These are phyloP conservation scores for Gnatocerus cornutus DNA, from an alignment of 2,888 invertebrate species.

Conservation along the genomic window DNA sequence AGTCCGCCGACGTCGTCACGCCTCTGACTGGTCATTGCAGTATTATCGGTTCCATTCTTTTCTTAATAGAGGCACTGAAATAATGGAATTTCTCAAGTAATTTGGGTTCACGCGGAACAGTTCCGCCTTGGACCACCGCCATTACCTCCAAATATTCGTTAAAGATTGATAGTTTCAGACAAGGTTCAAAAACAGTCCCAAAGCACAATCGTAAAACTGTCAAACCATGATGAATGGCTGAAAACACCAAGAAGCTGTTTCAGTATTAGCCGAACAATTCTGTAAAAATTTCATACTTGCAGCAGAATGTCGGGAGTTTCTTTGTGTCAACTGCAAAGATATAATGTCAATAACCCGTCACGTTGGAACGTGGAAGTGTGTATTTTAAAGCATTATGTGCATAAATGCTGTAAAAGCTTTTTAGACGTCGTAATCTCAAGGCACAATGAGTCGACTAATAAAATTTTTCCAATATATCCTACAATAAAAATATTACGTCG, in stretches of 20 bases:
- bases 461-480: constrained; percentile 36
- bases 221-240: constrained; percentile 46
- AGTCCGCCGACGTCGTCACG: constrained; percentile 53
- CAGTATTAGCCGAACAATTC: constrained; percentile 29
- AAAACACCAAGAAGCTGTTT: constrained; percentile 28
- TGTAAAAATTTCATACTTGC: constrained; percentile 32
- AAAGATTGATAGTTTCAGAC: constrained; percentile 47
- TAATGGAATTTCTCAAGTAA: constrained; percentile 52
- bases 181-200: constrained; percentile 46
- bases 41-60: constrained; percentile 56
- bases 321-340: constrained; percentile 2
- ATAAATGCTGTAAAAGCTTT: constrained; percentile 30
- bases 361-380: constrained; percentile 16
- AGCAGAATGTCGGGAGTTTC: not conserved
- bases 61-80: constrained; percentile 53
- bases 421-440: constrained; percentile 34
- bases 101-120: constrained; percentile 51
- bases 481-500: constrained; percentile 41
- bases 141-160: constrained; percentile 36
- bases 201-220: constrained; percentile 46
- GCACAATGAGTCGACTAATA: constrained; percentile 37
- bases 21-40: constrained; percentile 52
- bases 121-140: constrained; percentile 48
- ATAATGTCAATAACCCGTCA: constrained; percentile 19
- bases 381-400: constrained; percentile 17